Evolutionary conservation across 2,797 vertebrate species (phyloP).

Genomic region (Cephalopachus bancanus): DNA sequence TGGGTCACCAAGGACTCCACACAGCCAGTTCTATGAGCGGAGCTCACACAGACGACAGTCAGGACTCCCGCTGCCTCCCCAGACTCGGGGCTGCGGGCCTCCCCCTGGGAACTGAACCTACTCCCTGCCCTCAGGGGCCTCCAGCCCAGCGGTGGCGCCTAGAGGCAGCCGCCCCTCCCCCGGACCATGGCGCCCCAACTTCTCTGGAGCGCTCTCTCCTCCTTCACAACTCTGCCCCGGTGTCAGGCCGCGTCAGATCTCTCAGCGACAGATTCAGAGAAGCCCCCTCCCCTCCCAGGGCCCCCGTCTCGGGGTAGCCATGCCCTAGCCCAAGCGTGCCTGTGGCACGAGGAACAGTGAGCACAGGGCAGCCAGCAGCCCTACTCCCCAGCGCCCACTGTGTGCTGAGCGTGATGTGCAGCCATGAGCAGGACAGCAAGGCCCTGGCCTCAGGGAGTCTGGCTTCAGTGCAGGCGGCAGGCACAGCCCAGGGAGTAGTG

Average conservation of each 20-base stretch:
- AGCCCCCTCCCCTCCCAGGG: background rate
- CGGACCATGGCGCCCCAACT: fast-evolving
- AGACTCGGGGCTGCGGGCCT: fast-evolving
- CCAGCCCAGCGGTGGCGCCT: background rate
- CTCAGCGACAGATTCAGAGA: background rate
- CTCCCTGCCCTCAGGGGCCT: too few species aligned
- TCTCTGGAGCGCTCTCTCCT: too few species aligned
- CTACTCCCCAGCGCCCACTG: fast-evolving
- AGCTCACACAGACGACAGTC: background rate
- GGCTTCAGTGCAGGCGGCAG: fast-evolving
- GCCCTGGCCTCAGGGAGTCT: fast-evolving
- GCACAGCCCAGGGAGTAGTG: background rate
- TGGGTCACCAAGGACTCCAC: background rate
- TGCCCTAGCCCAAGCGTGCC: background rate
- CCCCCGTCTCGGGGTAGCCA: background rate
- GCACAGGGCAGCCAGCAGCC: background rate
- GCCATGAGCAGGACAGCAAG: fast-evolving
- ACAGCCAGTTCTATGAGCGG: fast-evolving
- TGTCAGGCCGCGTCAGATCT: fast-evolving
- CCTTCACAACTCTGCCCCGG: background rate
- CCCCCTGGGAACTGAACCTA: fast-evolving
- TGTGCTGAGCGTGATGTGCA: fast-evolving
- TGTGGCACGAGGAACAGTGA: background rate
- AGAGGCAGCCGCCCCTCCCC: too few species aligned
- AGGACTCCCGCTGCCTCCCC: background rate